Base-by-base conservation (phyloP, 1,140 invertebrate species). In the Pseudobourletiella spinata region DNA sequence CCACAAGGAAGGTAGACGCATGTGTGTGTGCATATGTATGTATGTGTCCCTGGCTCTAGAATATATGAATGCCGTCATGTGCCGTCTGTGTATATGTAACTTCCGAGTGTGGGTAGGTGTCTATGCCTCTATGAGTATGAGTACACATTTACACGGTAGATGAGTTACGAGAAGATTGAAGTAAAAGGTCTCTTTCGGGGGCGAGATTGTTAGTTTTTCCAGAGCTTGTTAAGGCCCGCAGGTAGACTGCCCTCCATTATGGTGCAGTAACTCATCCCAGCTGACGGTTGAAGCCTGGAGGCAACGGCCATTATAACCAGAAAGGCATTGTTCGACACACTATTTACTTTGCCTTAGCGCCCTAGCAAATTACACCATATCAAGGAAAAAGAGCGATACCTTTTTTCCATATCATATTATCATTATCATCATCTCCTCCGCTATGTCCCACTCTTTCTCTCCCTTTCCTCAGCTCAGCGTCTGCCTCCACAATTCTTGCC, bases 171-270 rank as follows among this genome's bases (percentile, higher is more conserved):
- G 61, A 56, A 51, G 61, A 57, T 44, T 62, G 48, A 52, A 66
- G 65, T 42, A 56, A 59, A 63, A 66, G 65, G 65, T 63, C 61
- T 54, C 42, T 55, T 54, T 59, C 63, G 61, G 68, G 64, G 68
- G 62, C 64, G 65, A 69, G 68, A 66, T 67, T 69, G 68, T 69
- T 69, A 69, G 68, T 69, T 69, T 69, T 69, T 69, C 68, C 15
- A 43, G 63, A n/a, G 57, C 67, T 69, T 69, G 67, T 69, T 69
- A 64, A 64, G 61, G 48, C 59, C 63, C 62, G 60, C 65, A 69
- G 62, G 63, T 16, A 11, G 22, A 52, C 65, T 51, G 64, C 56
- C 67, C 64, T 69, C 65, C 59, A 67, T 69, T 69, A 69, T 67
- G 59, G 59, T 64, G 68, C 68, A 64, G 68, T 69, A 69, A 69